These are phyloP conservation scores for Aythya baeri DNA, from an alignment of 2,113 vertebrate genomes.

Conservation along the genomic window DNA sequence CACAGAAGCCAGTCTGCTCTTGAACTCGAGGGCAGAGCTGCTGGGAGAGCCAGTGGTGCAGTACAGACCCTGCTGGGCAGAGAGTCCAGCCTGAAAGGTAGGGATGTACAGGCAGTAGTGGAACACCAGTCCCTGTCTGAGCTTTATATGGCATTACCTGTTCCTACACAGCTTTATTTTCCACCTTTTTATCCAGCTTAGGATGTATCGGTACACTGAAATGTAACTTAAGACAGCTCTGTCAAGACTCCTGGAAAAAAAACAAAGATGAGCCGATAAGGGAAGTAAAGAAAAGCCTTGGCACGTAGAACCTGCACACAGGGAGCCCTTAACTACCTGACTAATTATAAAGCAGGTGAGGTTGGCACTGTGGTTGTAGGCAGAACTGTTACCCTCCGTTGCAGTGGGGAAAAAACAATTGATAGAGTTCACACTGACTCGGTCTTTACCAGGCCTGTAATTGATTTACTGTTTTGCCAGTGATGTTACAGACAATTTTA, in stretches of 20 bases:
- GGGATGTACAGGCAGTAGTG: background rate
- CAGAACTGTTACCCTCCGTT: background rate
- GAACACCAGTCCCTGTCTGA: background rate
- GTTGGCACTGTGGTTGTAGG: background rate
- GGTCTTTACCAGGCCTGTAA: background rate
- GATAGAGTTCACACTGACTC: background rate
- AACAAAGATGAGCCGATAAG: background rate
- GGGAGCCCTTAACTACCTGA: background rate
- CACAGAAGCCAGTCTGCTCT: background rate
- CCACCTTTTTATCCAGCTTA: background rate
- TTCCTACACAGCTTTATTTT: slow-evolving; percentile 4
- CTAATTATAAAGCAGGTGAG: background rate
- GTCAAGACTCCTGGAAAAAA: background rate
- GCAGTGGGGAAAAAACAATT: background rate
- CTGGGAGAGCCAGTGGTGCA: background rate
- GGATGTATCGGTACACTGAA: background rate
- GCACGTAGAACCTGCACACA: background rate
- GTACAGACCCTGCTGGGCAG: background rate
- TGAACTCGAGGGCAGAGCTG: background rate
- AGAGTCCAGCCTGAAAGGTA: background rate
- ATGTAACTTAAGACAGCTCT: background rate
- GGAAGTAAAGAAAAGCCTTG: background rate
- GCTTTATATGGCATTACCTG: background rate
- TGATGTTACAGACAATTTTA: background rate
- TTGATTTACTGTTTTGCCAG: background rate